Conservation (phyloP, 2,797 vertebrate species). For the Pseudomugil tenellus region DNA sequence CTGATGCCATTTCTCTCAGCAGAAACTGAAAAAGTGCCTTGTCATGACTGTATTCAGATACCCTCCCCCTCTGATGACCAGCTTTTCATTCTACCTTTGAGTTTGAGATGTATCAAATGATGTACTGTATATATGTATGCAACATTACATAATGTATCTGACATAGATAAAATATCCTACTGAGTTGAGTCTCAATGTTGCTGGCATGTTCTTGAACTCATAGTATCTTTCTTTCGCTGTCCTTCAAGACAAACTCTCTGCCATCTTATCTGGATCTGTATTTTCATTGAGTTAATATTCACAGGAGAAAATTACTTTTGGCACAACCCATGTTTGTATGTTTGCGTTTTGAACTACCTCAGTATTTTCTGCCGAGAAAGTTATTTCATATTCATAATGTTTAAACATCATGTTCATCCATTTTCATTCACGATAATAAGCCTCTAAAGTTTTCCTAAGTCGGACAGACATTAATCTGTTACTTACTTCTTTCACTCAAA, state of each 20-base stretch:
- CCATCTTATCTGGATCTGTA: no score
- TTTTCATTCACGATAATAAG: background rate
- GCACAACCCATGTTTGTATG: no score
- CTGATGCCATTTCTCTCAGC: no score
- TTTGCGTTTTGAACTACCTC: no score
- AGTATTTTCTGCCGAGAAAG: no score
- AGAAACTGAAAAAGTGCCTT: no score
- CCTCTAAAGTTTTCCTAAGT: background rate
- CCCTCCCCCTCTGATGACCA: background rate
- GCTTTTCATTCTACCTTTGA: conserved; percentile 13
- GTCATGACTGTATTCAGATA: no score
- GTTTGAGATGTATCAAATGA: background rate
- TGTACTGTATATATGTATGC: conserved; percentile 17
- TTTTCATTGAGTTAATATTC: no score
- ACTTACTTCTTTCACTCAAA: conserved; percentile 14
- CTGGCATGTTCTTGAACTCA: conserved; percentile 13
- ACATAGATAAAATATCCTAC: conserved; percentile 18
- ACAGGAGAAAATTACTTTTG: no score
- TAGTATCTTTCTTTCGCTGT: background rate
- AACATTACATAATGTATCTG: conserved; percentile 1
- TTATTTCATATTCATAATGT: no score
- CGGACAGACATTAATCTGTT: background rate
- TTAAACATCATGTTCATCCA: no score
- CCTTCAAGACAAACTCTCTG: no score
- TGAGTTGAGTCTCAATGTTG: conserved; percentile 3